These are phyloP conservation scores for rat (Rattus norvegicus) DNA, from an alignment of 2,113 vertebrate genomes.

Conservation along the genomic window GRCr8 NC_086023.1:162249501-162250000, in stretches of 20 bases:
- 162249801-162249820: background rate
- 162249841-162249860: background rate
- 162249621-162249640: constrained; percentile 65
- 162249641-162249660: constrained; percentile 54
- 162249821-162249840: background rate
- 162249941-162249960: background rate
- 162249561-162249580: constrained; percentile 95
- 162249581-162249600: constrained; percentile 95
- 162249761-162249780: background rate
- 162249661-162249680: background rate
- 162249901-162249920: background rate
- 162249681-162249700: constrained; percentile 28
- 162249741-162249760: background rate
- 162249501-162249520: constrained; percentile 94
- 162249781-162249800: background rate
- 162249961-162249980: background rate
- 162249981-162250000: background rate
- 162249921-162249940: background rate
- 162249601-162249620: constrained; percentile 99
- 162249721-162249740: background rate
- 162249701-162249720: background rate
- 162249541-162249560: constrained; percentile 94
- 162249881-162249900: background rate
- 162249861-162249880: background rate
- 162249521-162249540: constrained; percentile 92